Conservation (phyloP, 2,888 invertebrate species). For the Mycalesis mineus region DNA sequence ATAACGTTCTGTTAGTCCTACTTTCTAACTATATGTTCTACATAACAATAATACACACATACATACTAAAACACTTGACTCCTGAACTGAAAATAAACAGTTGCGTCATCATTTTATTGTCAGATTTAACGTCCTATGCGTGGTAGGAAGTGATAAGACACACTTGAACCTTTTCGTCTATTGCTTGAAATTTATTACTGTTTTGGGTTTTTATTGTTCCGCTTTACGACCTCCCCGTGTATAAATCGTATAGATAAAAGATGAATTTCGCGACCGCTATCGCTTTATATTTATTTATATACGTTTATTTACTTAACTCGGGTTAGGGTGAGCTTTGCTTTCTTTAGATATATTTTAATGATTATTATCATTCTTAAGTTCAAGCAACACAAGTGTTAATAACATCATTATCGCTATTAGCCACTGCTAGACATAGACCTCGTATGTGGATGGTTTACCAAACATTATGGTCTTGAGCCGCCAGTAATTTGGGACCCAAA, state of each 20-base stretch:
- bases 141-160: slow-evolving; percentile 77
- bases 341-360: background rate
- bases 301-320: slow-evolving; percentile 24
- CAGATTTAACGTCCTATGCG: slow-evolving; percentile 64
- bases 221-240: slow-evolving; percentile 77
- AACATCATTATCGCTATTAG: no score
- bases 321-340: background rate
- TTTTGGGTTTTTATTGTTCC: slow-evolving; percentile 80
- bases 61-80: background rate
- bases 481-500: no score
- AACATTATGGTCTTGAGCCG: no score
- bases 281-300: slow-evolving; percentile 53
- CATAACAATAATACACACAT: background rate
- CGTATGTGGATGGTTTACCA: no score
- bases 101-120: slow-evolving; percentile 72
- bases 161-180: slow-evolving; percentile 77
- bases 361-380: no score
- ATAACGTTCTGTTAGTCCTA: background rate
- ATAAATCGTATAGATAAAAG: slow-evolving; percentile 77
- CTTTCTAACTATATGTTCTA: background rate
- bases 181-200: slow-evolving; percentile 79
- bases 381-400: no score
- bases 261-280: slow-evolving; percentile 74
- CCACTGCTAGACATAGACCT: no score
- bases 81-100: slow-evolving; percentile 14